phyloP scores from a whole-genome alignment of 2,797 vertebrate species.

The Pipistrellus pipistrellus region DNA sequence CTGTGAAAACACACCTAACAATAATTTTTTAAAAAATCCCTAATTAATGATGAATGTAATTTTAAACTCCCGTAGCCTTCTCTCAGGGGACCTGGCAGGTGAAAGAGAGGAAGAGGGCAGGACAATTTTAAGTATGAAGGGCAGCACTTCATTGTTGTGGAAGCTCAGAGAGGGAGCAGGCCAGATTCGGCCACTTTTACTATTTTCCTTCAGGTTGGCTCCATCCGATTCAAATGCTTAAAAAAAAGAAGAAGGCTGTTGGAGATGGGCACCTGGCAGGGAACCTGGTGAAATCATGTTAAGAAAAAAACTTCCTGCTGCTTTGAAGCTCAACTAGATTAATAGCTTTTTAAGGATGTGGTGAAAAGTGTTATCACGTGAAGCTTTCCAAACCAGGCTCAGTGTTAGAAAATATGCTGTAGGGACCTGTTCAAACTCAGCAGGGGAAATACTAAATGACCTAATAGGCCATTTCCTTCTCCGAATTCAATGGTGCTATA shows the following conservation, averaged over 20 bases:
- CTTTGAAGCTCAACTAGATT: conserved; percentile 39
- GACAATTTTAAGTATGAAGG: neutral
- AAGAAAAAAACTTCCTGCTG: conserved; percentile 3
- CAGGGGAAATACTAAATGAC: conserved; percentile 57
- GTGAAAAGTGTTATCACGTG: conserved; percentile 57
- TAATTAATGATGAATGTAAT: neutral
- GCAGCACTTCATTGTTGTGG: neutral
- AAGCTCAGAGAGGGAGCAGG: neutral
- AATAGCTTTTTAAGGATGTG: conserved; percentile 61
- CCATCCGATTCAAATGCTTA: neutral
- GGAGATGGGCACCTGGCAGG: neutral
- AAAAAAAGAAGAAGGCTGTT: neutral
- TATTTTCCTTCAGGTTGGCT: neutral
- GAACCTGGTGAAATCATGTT: neutral
- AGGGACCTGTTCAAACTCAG: conserved; percentile 61
- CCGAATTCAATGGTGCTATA: conserved; percentile 34
- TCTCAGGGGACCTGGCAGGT: neutral
- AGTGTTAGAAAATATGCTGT: conserved; percentile 43
- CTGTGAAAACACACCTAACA: neutral
- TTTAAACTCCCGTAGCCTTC: neutral
- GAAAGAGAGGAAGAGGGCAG: neutral
- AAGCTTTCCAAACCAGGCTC: conserved; percentile 51
- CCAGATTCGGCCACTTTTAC: neutral
- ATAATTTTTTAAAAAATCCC: neutral
- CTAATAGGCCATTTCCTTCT: conserved; percentile 63